Base-by-base conservation (phyloP, 2,113 vertebrate genomes). In the Solenodon paradoxus region DNA sequence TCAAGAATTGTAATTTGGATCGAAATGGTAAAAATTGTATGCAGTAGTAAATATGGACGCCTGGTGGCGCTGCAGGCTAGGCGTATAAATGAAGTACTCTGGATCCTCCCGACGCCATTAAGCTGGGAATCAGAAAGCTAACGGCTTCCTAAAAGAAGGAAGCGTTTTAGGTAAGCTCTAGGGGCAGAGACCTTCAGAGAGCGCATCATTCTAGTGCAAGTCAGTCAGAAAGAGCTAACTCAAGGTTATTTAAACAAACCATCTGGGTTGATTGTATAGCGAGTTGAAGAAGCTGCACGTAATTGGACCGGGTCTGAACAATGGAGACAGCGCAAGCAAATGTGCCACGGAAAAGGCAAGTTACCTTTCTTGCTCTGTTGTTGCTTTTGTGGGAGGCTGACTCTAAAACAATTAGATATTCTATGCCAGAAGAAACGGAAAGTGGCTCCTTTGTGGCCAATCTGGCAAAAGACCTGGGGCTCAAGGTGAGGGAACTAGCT, bases 341-440 rank as follows among this genome's bases (percentile, higher is more conserved):
- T 63, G 72, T 38, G 24, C 28, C 32, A 40, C 69, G 26, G 35
- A 96, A 93, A 95, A 96, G 90, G 88, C 97, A 96, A 98, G 97
- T 97, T 59, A 1, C 84, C 72, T 96, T 95, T 84, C 38, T 97
- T 68, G 63, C 38, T 88, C 7, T 97, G 3, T 22, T 94, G 28
- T 32, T 97, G 79, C 28, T 92, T 77, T 42, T 96, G 72, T 95
- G 94, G 78, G 82, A 89, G 86, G 59, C 51, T 93, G 83, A 24
- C 17, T 86, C 59, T 59, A 88, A 92, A 35, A 22, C 98, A 61
- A 92, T 98, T 95, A 98, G 92, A 26, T 99, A 99, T 88, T 98
- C 98, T 0, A 86, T 99, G 72, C 97, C 98, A 19, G 99, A 99
- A 96, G 99, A 99, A 95, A 98, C 97, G 88, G 96, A 98, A 47